Conservation (phyloP, 2,888 invertebrate genomes). For the Philaethria dido region DNA sequence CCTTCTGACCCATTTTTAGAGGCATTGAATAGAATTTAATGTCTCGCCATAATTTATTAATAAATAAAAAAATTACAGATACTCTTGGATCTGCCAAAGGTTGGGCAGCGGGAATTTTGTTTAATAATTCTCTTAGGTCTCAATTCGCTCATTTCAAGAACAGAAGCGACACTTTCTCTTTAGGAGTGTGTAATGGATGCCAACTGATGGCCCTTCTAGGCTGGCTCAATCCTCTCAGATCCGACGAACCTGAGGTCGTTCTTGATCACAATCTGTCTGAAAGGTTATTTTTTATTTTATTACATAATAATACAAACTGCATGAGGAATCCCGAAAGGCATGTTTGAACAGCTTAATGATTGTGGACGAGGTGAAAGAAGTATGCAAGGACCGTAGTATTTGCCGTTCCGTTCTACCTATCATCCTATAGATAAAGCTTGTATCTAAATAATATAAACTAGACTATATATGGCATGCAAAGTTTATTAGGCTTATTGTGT, state of each 20-base stretch:
- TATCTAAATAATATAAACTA: too few species aligned
- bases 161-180: slow-evolving; percentile 93
- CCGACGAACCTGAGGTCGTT: slow-evolving; percentile 83
- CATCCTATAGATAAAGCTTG: too few species aligned
- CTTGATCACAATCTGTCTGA: slow-evolving; percentile 95
- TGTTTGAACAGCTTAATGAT: too few species aligned
- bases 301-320: too few species aligned
- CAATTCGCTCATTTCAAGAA: slow-evolving; percentile 91
- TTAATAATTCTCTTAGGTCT: slow-evolving; percentile 88
- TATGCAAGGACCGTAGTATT: too few species aligned
- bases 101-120: slow-evolving; percentile 96
- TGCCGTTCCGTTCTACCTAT: too few species aligned
- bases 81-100: slow-evolving; percentile 99
- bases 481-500: too few species aligned
- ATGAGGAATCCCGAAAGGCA: too few species aligned
- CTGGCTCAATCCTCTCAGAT: slow-evolving; percentile 88
- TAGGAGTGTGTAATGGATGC: slow-evolving; percentile 99
- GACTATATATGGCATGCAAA: too few species aligned
- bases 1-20: too few species aligned
- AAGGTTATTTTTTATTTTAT: slow-evolving; percentile 77
- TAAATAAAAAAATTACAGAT: slow-evolving; percentile 84
- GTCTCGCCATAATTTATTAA: not conserved
- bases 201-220: slow-evolving; percentile 97
- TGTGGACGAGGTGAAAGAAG: too few species aligned
- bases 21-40: too few species aligned